phyloP scores from a whole-genome alignment of 2,113 vertebrate genomes.

The Phyllostomus discolor region DNA sequence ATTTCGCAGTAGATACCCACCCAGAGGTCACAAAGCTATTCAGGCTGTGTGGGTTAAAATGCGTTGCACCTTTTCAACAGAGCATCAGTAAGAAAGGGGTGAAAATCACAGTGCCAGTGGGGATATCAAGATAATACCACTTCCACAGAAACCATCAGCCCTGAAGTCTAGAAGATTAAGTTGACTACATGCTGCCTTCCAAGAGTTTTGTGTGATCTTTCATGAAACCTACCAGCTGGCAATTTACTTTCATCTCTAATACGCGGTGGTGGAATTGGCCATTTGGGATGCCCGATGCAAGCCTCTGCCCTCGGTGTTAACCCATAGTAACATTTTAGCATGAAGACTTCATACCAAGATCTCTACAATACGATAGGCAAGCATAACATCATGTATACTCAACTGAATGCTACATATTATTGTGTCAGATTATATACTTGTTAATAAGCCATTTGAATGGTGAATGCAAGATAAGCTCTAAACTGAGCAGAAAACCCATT shows the following conservation, averaged over 20 bases:
- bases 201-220: conserved; percentile 66
- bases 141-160: conserved; percentile 60
- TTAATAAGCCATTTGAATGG: conserved; percentile 74
- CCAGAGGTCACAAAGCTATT: conserved; percentile 67
- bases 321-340: conserved; percentile 75
- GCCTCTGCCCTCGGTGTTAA: conserved; percentile 66
- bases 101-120: conserved; percentile 60
- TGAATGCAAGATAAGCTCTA: conserved; percentile 66
- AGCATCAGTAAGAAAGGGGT: conserved; percentile 56
- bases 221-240: conserved; percentile 55
- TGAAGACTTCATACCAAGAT: conserved; percentile 76
- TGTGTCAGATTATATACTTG: conserved; percentile 69
- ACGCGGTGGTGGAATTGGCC: conserved; percentile 47
- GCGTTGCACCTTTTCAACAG: conserved; percentile 60
- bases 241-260: conserved; percentile 67
- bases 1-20: conserved; percentile 57
- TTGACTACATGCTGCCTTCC: conserved; percentile 53
- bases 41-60: conserved; percentile 65
- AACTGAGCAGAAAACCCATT: conserved; percentile 57
- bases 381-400: conserved; percentile 72
- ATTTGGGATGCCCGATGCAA: conserved; percentile 57
- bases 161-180: conserved; percentile 66
- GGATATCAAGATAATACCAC: conserved; percentile 51
- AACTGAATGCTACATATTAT: conserved; percentile 69
- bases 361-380: conserved; percentile 74